phyloP scores from a whole-genome alignment of 2,797 vertebrate species.

The Periparus ater region DNA sequence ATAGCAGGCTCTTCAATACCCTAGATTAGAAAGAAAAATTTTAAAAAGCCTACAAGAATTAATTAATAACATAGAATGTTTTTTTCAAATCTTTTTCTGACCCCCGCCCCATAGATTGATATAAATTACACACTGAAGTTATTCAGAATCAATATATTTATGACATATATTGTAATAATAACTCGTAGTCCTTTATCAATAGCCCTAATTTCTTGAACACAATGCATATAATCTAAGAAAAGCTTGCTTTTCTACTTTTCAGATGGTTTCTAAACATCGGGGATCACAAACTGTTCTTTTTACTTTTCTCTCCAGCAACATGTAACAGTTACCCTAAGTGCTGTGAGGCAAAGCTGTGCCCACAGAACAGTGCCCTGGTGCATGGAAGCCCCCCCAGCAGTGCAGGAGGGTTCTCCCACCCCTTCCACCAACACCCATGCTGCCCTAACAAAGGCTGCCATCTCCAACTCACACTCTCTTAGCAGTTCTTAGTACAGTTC shows the following conservation, averaged over 20 bases:
- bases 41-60: not conserved
- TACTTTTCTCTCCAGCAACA: not conserved
- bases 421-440: not conserved
- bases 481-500: not conserved
- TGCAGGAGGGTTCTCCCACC: not conserved
- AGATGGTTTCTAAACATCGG: not conserved
- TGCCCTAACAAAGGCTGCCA: not conserved
- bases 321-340: not conserved
- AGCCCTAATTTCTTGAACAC: not conserved
- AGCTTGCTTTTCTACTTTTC: not conserved
- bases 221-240: not conserved
- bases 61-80: not conserved
- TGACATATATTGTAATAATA: not conserved
- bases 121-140: not conserved
- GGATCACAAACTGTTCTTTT: not conserved
- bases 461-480: not conserved
- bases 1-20: not conserved
- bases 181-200: not conserved
- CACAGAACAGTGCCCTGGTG: not conserved
- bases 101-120: accelerated
- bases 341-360: not conserved
- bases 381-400: not conserved
- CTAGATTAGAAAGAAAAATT: not conserved
- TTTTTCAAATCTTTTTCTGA: not conserved
- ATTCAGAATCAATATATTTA: not conserved